Conservation (phyloP, 2,113 vertebrate species). For the Mesembrinibis cayennensis region DNA sequence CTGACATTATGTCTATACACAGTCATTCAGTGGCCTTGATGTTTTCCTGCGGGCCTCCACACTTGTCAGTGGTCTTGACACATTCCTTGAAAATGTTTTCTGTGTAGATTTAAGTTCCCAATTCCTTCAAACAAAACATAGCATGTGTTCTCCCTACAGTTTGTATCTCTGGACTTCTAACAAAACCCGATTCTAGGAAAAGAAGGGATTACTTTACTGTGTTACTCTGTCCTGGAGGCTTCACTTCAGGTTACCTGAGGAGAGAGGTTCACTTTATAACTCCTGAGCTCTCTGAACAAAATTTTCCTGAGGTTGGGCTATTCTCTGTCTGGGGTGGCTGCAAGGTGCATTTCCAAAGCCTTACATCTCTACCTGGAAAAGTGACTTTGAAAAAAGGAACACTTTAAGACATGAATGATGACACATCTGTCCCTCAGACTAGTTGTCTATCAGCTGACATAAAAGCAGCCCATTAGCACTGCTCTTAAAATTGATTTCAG, state of each 20-base stretch:
- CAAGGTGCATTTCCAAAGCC: constrained; percentile 5
- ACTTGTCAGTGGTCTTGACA: neutral
- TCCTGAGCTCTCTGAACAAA: neutral
- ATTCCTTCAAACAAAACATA: neutral
- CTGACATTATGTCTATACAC: neutral
- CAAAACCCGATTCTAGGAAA: neutral
- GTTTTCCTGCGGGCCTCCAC: neutral
- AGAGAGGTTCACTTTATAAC: neutral
- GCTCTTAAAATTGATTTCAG: neutral
- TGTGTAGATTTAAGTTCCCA: neutral
- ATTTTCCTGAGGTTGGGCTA: neutral
- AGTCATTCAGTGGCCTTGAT: neutral
- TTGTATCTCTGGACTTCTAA: neutral
- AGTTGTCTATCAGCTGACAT: neutral
- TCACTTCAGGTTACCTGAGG: neutral
- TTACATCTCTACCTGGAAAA: neutral
- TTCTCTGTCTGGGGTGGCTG: neutral
- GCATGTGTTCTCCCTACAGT: neutral
- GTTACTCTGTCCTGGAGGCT: neutral
- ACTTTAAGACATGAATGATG: neutral
- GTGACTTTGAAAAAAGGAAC: neutral
- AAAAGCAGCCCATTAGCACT: neutral
- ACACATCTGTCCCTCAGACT: neutral
- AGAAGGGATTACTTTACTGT: neutral
- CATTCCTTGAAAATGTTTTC: neutral